A percentile compares a stretch with the other conserved stretches of the same genome.
Conservation (phyloP, 2,888 invertebrate species). For the Tolmerus cingulatus region DNA sequence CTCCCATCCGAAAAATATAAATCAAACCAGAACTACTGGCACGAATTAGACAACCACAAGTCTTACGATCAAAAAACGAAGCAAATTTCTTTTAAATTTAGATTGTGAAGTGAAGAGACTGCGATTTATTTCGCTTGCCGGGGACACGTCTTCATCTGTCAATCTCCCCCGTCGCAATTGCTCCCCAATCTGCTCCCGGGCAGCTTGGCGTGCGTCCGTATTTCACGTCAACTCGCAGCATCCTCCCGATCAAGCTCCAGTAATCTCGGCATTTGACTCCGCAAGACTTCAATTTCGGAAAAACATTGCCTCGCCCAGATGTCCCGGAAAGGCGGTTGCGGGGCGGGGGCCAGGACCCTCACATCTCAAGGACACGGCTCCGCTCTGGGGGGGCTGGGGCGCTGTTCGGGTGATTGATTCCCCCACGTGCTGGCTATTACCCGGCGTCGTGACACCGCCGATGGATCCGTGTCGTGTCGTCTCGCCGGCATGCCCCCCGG, state of each 20-base stretch:
- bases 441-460: conserved; percentile 17
- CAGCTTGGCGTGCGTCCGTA: neutral
- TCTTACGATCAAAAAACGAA: neutral
- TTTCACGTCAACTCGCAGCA: neutral
- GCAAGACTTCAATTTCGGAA: conserved; percentile 27
- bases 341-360: neutral
- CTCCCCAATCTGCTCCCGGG: neutral
- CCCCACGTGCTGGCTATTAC: conserved; percentile 28
- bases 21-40: too few species aligned
- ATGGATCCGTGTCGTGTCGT: neutral
- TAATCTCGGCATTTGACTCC: neutral
- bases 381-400: neutral
- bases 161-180: neutral
- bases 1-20: too few species aligned
- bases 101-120: neutral
- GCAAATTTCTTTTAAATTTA: neutral
- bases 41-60: too few species aligned
- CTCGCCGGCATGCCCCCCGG: neutral
- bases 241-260: neutral
- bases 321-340: neutral
- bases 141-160: neutral
- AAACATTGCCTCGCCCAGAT: neutral
- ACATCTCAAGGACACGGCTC: neutral
- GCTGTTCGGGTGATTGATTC: conserved; percentile 24
- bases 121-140: neutral